Conservation (phyloP, 1,140 invertebrate genomes). For the Cotesia typhae region DNA sequence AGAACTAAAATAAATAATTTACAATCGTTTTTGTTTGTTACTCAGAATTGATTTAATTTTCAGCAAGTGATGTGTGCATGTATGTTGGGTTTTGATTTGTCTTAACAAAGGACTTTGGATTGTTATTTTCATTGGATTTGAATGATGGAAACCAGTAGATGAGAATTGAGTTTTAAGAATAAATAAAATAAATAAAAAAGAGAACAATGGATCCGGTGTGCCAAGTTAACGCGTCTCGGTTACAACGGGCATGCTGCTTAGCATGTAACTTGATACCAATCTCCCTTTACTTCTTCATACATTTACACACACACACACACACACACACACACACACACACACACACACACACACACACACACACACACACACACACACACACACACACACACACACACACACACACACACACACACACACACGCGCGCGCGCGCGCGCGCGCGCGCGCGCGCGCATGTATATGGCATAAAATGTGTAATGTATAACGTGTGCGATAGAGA, state of each 20-base stretch:
- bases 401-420: no score
- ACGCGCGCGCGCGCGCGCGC: no score
- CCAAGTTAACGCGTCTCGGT: conserved; percentile 38
- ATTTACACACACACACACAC: no score
- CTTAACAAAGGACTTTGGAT: conserved; percentile 1
- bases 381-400: no score
- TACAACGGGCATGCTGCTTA: conserved; percentile 42
- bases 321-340: no score
- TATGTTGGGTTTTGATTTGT: not conserved
- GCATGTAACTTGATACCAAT: conserved; percentile 44
- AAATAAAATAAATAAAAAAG: conserved; percentile 24
- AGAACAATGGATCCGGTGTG: conserved; percentile 38
- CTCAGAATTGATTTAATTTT: no score
- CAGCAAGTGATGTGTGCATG: no score
- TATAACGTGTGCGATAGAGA: no score
- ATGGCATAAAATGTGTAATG: no score
- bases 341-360: no score
- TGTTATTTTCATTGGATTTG: conserved; percentile 6
- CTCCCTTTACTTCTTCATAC: conserved; percentile 4
- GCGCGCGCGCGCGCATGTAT: no score
- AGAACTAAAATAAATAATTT: not conserved
- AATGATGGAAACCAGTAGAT: conserved; percentile 21
- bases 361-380: no score
- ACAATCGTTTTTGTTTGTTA: not conserved
- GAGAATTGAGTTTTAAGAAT: conserved; percentile 13